A percentile compares a stretch with the other conserved stretches of the same genome.
Evolutionary conservation across 2,888 invertebrate genomes (phyloP).

Genomic region (Chaitophorus viminalis): DNA sequence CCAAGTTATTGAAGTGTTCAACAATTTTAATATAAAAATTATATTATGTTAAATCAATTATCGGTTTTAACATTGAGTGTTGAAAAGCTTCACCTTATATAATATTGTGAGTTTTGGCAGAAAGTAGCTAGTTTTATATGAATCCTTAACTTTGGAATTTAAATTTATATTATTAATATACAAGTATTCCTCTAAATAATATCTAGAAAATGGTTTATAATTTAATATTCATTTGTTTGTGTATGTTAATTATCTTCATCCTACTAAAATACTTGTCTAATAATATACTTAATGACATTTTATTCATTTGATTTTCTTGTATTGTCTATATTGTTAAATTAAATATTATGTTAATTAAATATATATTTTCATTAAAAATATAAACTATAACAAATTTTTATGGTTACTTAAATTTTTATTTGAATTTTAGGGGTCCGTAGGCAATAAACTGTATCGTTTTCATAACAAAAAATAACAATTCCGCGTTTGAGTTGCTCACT

Average conservation of each 20-base stretch:
- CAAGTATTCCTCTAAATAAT: too few relatives aligned
- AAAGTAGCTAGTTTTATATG: too few relatives aligned
- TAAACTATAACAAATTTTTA: neutral
- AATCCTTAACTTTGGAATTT: too few relatives aligned
- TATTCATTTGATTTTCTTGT: too few relatives aligned
- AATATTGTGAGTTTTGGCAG: neutral
- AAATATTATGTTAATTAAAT: too few relatives aligned
- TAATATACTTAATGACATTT: too few relatives aligned
- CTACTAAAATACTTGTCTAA: too few relatives aligned
- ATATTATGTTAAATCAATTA: neutral
- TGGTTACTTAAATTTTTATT: neutral
- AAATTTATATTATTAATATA: too few relatives aligned
- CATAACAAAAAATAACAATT: neutral
- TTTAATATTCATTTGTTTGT: too few relatives aligned
- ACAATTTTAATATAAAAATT: neutral
- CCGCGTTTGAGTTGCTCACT: neutral
- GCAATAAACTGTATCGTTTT: neutral
- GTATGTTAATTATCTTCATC: too few relatives aligned
- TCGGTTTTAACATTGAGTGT: neutral
- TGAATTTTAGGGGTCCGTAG: neutral
- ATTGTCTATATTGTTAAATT: too few relatives aligned
- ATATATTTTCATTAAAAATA: neutral
- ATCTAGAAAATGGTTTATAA: too few relatives aligned
- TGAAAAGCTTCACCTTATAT: neutral
- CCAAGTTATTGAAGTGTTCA: neutral